Percentiles rank a stretch among this genome's conserved stretches.
Evolutionary conservation across 2,888 invertebrate species (phyloP).

Genomic region (Agrotis exclamationis): DNA sequence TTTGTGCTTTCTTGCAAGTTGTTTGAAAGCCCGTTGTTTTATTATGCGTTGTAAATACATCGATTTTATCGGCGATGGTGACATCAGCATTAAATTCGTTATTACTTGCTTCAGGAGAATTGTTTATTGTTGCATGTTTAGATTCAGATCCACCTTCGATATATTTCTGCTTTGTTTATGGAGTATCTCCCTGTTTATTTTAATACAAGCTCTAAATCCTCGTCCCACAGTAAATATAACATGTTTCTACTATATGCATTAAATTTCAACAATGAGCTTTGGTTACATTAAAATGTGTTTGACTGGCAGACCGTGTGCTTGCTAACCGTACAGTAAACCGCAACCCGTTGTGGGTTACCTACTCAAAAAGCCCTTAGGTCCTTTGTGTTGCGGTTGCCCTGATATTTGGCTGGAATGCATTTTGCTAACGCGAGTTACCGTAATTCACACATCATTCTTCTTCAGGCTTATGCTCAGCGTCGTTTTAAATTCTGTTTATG

Average conservation of each 20-base stretch:
- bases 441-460: slow-evolving; percentile 15
- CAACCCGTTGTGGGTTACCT: slow-evolving; percentile 13
- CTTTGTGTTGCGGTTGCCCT: slow-evolving; percentile 35
- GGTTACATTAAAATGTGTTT: slow-evolving; percentile 3
- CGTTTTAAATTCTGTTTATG: slow-evolving; percentile 4
- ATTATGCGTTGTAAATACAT: slow-evolving; percentile 28
- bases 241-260: not conserved
- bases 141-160: slow-evolving; percentile 1
- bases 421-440: slow-evolving; percentile 13
- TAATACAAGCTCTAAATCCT: not conserved
- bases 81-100: slow-evolving; percentile 41
- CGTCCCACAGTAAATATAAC: not conserved
- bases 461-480: not conserved
- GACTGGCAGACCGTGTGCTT: not conserved
- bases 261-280: not conserved
- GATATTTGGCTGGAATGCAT: slow-evolving; percentile 27
- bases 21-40: slow-evolving; percentile 45
- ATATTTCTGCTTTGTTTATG: slow-evolving; percentile 7
- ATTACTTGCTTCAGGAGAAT: slow-evolving; percentile 32
- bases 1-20: slow-evolving; percentile 51
- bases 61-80: slow-evolving; percentile 39
- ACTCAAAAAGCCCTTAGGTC: slow-evolving; percentile 16
- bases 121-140: slow-evolving; percentile 23
- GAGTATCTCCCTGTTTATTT: not conserved
- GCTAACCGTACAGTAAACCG: slow-evolving; percentile 25